phyloP scores from a whole-genome alignment of 2,113 vertebrate species.

The Colaptes auratus region DNA sequence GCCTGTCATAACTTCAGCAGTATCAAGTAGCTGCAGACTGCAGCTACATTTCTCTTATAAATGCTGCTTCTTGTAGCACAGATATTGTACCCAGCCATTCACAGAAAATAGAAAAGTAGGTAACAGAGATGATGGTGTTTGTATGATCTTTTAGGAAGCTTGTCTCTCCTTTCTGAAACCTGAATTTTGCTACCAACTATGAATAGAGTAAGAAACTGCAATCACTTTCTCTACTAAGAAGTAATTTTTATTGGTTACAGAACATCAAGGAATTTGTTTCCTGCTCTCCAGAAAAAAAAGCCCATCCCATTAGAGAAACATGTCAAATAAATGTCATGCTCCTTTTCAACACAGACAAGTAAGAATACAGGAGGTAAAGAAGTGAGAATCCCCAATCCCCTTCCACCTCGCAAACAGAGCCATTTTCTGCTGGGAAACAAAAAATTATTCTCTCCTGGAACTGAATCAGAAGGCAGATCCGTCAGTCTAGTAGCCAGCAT shows the following conservation, averaged over 20 bases:
- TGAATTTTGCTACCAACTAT: neutral
- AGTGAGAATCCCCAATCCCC: constrained; percentile 55
- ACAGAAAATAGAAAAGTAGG: neutral
- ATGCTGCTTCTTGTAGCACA: neutral
- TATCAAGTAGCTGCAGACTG: neutral
- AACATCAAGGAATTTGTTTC: constrained; percentile 50
- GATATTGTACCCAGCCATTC: neutral
- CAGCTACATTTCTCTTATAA: neutral
- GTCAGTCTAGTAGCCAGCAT: constrained; percentile 69
- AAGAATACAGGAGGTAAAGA: constrained; percentile 33
- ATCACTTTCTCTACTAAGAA: neutral
- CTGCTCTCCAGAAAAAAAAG: neutral
- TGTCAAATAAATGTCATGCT: constrained; percentile 46
- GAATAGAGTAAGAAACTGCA: neutral
- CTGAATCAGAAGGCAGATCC: constrained; percentile 75
- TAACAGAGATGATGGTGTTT: neutral
- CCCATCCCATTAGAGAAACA: neutral
- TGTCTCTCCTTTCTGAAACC: neutral
- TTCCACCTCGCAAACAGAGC: constrained; percentile 66
- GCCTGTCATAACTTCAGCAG: neutral
- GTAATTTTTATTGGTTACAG: constrained; percentile 54
- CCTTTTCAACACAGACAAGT: constrained; percentile 50
- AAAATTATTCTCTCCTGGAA: constrained; percentile 75
- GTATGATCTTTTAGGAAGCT: neutral
- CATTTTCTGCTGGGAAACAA: constrained; percentile 72